Conservation (phyloP, 2,797 vertebrate genomes). For the Pantherophis vulpinus region DNA sequence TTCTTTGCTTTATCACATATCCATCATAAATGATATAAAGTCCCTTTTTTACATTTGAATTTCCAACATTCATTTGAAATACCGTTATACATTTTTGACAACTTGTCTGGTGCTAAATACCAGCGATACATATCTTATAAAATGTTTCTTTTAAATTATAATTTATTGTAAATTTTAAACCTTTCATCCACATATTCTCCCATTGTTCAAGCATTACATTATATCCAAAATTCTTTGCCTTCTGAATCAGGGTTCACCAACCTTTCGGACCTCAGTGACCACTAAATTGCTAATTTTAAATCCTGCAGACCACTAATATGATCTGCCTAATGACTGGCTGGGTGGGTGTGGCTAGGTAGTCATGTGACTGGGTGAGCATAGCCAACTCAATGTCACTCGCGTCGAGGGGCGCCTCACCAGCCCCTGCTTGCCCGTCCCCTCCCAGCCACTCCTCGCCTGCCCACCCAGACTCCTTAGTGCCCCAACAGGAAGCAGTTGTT, state of each 20-base stretch:
- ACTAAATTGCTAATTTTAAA: no score
- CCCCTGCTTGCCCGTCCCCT: no score
- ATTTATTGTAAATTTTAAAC: neutral
- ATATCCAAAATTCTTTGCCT: neutral
- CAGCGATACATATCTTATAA: neutral
- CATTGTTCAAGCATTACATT: neutral
- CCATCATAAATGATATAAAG: neutral
- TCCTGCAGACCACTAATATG: no score
- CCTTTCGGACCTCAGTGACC: no score
- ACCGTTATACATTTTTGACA: neutral
- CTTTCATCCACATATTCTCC: neutral
- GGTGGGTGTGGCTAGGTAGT: no score
- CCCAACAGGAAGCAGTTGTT: no score
- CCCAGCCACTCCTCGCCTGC: no score
- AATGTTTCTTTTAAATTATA: neutral
- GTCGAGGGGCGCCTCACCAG: no score
- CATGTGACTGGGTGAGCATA: no score
- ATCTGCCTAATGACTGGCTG: no score
- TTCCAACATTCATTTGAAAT: neutral
- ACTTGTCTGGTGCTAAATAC: neutral
- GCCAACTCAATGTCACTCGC: no score
- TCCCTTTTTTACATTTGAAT: neutral
- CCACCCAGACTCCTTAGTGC: no score
- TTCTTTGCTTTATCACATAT: neutral
- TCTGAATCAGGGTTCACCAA: neutral